A percentile compares a stretch with the other conserved stretches of the same genome.
These are phyloP conservation scores for Ardeotis arabs DNA, from an alignment of 2,113 vertebrate species.

Conservation along the genomic window DNA sequence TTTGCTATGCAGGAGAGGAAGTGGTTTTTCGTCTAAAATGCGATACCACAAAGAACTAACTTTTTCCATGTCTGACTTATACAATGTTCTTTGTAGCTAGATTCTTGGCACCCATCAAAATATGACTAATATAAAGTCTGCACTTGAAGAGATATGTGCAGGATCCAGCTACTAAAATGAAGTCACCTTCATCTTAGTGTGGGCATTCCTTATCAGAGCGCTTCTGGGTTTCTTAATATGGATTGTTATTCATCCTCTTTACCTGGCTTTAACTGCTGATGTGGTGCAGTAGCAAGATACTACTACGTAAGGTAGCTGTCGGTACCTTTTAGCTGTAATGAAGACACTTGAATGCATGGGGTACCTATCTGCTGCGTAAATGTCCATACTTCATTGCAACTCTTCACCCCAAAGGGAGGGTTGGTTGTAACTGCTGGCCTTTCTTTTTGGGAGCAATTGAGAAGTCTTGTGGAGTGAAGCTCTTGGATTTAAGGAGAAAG, in stretches of 20 bases:
- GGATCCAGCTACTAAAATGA: neutral
- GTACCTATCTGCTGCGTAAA: neutral
- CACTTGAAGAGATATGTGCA: neutral
- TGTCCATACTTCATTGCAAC: neutral
- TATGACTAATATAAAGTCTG: conserved; percentile 31
- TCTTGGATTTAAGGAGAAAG: neutral
- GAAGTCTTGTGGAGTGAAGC: neutral
- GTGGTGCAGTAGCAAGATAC: neutral
- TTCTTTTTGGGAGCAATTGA: neutral
- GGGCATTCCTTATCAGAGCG: neutral
- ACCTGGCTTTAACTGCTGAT: neutral
- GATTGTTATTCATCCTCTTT: neutral
- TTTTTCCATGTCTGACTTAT: conserved; percentile 20
- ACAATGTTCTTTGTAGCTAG: conserved; percentile 7
- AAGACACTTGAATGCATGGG: neutral
- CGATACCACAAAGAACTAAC: neutral
- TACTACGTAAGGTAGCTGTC: neutral
- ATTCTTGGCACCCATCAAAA: neutral
- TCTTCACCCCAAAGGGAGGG: neutral
- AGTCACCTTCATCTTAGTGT: neutral
- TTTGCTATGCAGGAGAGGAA: conserved; percentile 45
- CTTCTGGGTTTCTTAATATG: neutral
- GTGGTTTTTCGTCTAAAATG: conserved; percentile 41
- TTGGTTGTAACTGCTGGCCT: neutral
- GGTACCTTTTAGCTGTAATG: neutral